Conservation (phyloP, 2,888 invertebrate genomes). For the Scelioninae gen. 1 region DNA sequence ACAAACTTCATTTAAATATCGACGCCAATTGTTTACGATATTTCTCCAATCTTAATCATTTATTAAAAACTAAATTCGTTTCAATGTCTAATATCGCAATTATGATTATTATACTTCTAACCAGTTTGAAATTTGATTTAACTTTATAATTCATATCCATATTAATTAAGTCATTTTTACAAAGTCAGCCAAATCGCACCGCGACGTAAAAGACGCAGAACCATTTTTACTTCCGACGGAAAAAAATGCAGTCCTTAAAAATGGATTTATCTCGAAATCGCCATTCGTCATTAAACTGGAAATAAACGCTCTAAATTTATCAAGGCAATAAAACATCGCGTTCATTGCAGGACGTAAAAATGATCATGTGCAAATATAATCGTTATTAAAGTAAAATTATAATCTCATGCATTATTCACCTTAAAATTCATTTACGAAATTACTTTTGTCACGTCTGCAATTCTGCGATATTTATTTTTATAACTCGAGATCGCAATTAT, state of each 20-base stretch:
- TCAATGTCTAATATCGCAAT: slow-evolving; percentile 2
- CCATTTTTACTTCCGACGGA: neutral
- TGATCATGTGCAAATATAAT: slow-evolving; percentile 12
- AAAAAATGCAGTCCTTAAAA: neutral
- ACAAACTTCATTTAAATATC: neutral
- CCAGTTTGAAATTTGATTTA: slow-evolving; percentile 1
- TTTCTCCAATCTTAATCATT: slow-evolving; percentile 13
- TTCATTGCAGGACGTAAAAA: slow-evolving; percentile 5
- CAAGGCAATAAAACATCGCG: slow-evolving; percentile 17
- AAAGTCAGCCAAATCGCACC: neutral
- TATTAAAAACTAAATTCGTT: neutral
- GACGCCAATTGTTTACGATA: neutral
- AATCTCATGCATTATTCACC: slow-evolving; percentile 13
- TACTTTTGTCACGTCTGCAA: slow-evolving; percentile 13
- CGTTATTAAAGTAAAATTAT: slow-evolving; percentile 8
- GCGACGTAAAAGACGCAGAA: neutral
- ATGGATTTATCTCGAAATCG: slow-evolving; percentile 1
- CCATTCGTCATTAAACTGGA: slow-evolving; percentile 11
- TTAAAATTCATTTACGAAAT: slow-evolving; percentile 13
- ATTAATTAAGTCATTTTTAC: neutral
- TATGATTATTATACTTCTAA: slow-evolving; percentile 4
- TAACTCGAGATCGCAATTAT: slow-evolving; percentile 11
- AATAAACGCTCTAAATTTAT: slow-evolving; percentile 20
- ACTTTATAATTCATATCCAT: slow-evolving; percentile 6
- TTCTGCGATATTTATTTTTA: slow-evolving; percentile 12